Base-by-base conservation (phyloP, 1,140 invertebrate species). In the Rhizoglyphus robini region DNA sequence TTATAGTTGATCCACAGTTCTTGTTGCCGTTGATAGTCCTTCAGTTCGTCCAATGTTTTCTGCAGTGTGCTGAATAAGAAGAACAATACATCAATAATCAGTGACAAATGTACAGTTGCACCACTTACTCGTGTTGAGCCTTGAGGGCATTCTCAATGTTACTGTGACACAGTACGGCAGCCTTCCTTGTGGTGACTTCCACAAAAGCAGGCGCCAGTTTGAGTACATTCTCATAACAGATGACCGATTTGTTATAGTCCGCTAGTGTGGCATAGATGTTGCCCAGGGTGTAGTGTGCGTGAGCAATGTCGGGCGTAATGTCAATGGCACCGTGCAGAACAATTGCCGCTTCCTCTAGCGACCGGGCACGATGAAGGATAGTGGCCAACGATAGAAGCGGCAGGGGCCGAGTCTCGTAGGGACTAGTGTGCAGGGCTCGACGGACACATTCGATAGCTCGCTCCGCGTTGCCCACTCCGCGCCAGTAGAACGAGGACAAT, bases 401-500 rank as follows among this genome's bases (percentile, higher is more conserved):
- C 41, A 65, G 51, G 8, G 20, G 32, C 20, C 30, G 57, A 25
- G 8, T 87, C 86, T 84, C 82, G 20, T 67, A 46, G 36, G 88
- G 85, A 57, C 86, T 84, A 76, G 82, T 85, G 74, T 88, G 81
- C 13, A 90, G 79, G 32, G 88, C 86, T 70, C 88, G 74, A 20
- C 88, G 78, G 23, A 84, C 81, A 77, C 89, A 92, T 72, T 91
- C 87, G 58, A 91, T 76, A 11, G 88, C 88, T 73, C 86, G 83
- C 31, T 81, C 79, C 8, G 86, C 82, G 73, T 88, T 81, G 30
- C 88, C 89, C 72, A 82, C 82, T 1, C 87, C 83, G 59, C 88
- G 79, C 88, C 88, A 92, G 77, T 87, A 91, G 64, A 90, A 82
- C 18, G 87, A 83, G 48, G 86, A 88, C 71, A 91, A 78, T 73